These are phyloP conservation scores for Apeira syringaria DNA, from an alignment of 2,888 invertebrate species.

Conservation along the genomic window DNA sequence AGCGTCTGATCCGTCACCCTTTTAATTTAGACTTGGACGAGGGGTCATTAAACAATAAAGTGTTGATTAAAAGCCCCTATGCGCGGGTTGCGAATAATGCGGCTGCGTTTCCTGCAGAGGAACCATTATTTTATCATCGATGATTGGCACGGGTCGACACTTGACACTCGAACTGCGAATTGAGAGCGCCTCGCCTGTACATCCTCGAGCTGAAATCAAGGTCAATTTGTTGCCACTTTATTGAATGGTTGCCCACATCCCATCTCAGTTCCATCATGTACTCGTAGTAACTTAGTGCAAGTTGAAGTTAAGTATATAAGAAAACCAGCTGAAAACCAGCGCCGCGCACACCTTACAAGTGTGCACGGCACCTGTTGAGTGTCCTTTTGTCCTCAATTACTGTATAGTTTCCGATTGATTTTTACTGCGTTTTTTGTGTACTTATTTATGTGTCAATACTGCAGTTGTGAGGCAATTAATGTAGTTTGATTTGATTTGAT, in stretches of 20 bases:
- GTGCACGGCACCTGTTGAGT: too few relatives aligned
- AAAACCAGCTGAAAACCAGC: too few relatives aligned
- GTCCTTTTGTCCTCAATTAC: too few relatives aligned
- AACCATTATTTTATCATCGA: conserved; percentile 80
- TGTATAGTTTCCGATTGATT: too few relatives aligned
- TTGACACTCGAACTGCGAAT: conserved; percentile 33
- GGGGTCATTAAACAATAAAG: conserved; percentile 84
- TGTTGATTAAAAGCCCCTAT: conserved; percentile 84
- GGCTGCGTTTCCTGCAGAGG: conserved; percentile 72
- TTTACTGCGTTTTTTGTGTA: too few relatives aligned
- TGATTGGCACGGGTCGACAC: conserved; percentile 71
- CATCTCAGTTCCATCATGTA: neutral
- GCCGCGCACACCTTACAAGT: too few relatives aligned
- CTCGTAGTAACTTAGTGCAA: too few relatives aligned
- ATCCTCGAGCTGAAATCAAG: conserved; percentile 31
- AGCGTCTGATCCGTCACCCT: conserved; percentile 81
- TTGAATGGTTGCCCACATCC: conserved; percentile 19
- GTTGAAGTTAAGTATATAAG: too few relatives aligned
- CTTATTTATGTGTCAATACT: too few relatives aligned
- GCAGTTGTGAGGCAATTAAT: too few relatives aligned
- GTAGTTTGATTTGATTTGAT: too few relatives aligned
- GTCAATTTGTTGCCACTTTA: conserved; percentile 24
- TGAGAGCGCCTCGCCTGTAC: conserved; percentile 26
- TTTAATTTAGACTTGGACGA: conserved; percentile 81
- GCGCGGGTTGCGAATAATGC: conserved; percentile 74